Percentiles rank a stretch among this genome's conserved stretches.
phyloP scores from a whole-genome alignment of 2,797 vertebrate species.

The Caiman crocodilus region DNA sequence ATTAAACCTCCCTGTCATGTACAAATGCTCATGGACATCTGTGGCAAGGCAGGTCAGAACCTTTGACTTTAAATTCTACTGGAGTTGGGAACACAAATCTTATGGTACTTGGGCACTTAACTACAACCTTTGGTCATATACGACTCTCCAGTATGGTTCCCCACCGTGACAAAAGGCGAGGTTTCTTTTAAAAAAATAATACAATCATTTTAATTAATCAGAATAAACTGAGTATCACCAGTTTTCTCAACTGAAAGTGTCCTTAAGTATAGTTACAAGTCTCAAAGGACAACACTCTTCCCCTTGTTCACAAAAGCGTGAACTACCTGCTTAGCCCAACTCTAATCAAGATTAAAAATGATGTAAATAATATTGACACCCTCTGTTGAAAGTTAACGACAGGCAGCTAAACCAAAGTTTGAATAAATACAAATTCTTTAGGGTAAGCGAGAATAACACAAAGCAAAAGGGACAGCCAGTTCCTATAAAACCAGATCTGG shows the following conservation, averaged over 20 bases:
- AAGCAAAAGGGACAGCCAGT: conserved; percentile 46
- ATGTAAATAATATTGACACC: not conserved
- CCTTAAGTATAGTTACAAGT: not conserved
- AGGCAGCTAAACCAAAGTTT: not conserved
- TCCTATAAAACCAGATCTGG: conserved; percentile 34
- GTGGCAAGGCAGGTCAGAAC: not conserved
- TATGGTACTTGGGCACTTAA: not conserved
- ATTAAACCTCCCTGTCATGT: too few relatives aligned
- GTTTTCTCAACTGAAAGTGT: not conserved
- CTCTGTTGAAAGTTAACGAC: not conserved
- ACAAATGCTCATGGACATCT: not conserved
- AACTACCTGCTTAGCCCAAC: not conserved
- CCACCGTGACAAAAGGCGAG: not conserved
- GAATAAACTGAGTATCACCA: not conserved
- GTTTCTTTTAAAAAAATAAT: not conserved
- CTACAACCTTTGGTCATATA: not conserved
- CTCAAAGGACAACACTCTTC: not conserved
- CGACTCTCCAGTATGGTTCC: not conserved
- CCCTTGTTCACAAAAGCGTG: not conserved
- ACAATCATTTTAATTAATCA: not conserved
- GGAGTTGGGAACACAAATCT: not conserved
- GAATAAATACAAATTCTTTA: conserved; percentile 17
- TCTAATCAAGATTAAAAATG: not conserved
- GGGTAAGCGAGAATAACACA: conserved; percentile 32
- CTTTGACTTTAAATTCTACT: too few relatives aligned